Evolutionary conservation across 2,888 invertebrate species (phyloP), one percentile per base, ranked within the genome.

Genomic region (Lasioglossum zephyrum): DNA sequence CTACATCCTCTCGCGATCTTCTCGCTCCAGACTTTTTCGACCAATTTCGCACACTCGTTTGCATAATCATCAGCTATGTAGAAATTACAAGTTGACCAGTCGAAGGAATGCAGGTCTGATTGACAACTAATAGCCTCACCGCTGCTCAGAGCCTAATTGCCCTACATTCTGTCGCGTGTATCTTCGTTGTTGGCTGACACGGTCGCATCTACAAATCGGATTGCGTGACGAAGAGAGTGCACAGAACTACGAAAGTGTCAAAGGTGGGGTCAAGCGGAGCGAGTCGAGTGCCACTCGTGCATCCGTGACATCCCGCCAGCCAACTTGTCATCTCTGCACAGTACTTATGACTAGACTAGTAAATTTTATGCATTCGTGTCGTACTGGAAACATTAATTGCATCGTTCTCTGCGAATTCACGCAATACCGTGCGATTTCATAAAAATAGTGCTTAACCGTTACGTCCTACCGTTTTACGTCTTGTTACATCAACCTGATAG

Each of bases 1-100:
- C 69, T 57, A 22, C 41, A 53, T 16, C 69, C 84, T 66, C 79
- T 79, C 63, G 11, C 47, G 4, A 13, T 18, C 39, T 31, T n/a
- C 1, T 3, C 5, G 16, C 41, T 53, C 4, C 26, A 0, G n/a
- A 44, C 47, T 31, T 73, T 47, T 69, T 1, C 69, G 8, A 63
- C 26, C 31, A 31, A 8, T 18, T 57, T 57, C 57, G 1, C 4
- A 9, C 11, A 18, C 16, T 18, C 31, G 36, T 31, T 31, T 31
- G 16, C 63, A 63, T 63, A 31, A 31, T 8, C 31, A 31, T 16
- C 63, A 3, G 63, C 18, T 13, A 63, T 16, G 16, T 18, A 36
- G 63, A 31, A 63, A 63, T 63, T 36, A 63, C 63, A 63, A 63
- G 63, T 63, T 31, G 31, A 36, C 63, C 31, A 6, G 63, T 6